phyloP scores from a whole-genome alignment of 2,113 vertebrate genomes.

The Crocuta crocuta region DNA sequence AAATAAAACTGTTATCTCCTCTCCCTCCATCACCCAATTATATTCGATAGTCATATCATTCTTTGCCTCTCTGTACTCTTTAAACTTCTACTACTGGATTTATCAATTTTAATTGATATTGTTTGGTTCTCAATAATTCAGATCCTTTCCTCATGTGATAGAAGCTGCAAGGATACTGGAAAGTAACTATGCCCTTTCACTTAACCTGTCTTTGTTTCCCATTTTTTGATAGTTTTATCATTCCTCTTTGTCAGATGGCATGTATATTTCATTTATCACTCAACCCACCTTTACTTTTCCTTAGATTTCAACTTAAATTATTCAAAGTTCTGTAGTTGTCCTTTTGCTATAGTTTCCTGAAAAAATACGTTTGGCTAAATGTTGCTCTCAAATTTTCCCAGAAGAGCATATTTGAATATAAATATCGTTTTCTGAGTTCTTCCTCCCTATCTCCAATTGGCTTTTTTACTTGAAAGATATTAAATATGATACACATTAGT shows the following conservation, averaged over 20 bases:
- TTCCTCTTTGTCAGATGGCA: not conserved
- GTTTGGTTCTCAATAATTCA: not conserved
- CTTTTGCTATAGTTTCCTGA: not conserved
- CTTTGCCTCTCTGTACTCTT: not conserved
- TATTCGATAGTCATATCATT: not conserved
- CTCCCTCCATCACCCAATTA: not conserved
- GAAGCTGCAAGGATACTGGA: not conserved
- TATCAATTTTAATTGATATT: not conserved
- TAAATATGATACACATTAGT: not conserved
- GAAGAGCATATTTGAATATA: not conserved
- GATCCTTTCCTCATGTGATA: too few species aligned
- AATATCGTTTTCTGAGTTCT: not conserved
- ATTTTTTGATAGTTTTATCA: not conserved
- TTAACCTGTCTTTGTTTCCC: not conserved
- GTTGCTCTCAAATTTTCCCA: not conserved
- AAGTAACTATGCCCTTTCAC: not conserved
- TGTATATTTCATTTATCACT: not conserved
- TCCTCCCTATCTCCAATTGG: rapidly evolving
- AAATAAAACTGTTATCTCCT: not conserved
- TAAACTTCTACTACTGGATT: not conserved
- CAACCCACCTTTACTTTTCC: not conserved
- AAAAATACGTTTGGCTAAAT: not conserved
- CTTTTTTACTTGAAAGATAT: not conserved
- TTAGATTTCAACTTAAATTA: not conserved
- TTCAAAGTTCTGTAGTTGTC: not conserved